Base-by-base conservation (phyloP, 2,797 vertebrate genomes). In the Ctenopoma kingsleyae region DNA sequence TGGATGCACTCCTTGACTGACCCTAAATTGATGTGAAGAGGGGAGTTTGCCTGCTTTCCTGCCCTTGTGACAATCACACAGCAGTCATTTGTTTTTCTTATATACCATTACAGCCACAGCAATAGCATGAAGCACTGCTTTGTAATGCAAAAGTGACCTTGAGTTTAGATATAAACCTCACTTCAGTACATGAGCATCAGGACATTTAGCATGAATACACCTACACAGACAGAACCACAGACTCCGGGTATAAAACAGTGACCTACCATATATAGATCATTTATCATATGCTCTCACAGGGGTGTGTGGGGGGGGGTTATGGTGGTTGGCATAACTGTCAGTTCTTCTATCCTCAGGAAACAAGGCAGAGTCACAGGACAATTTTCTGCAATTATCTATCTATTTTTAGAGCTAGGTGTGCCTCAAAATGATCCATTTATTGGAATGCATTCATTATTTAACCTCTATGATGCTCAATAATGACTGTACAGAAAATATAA, bases 131-230 rank as follows among this genome's bases (percentile, higher is more conserved):
- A 74, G 67, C 40, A 17, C 55, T 46, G 38, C 57, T 57, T 53
- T 48, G 48, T 88, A 79, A 88, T 87, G 71, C 90, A 80, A 70
- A 73, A 41, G 68, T 80, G 87, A 91, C 90, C 91, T 93, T 90
- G 88, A 84, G 32, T 81, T 76, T 51, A 68, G 64, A 84, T 70
- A 64, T 85, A 57, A 80, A 53, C 61, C 67, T 36, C 15, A 25
- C 52, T 66, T 74, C 54, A 52, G 68, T 53, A 69, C 54, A 50
- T 50, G 43, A 67, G 61, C 67, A 81, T 75, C 59, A 62, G 22
- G 67, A 75, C 70, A 64, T 68, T 74, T 32, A 51, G 27, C 58
- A 67, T 69, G 62, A 76, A 81, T 71, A 63, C 46, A 64, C 56
- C 20, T 65, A 76, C 38, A 30, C n/a, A 54, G 49, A 71, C 71